Evolutionary conservation across 2,797 vertebrate species (phyloP).

Genomic region (Ptychadena robeensis): DNA sequence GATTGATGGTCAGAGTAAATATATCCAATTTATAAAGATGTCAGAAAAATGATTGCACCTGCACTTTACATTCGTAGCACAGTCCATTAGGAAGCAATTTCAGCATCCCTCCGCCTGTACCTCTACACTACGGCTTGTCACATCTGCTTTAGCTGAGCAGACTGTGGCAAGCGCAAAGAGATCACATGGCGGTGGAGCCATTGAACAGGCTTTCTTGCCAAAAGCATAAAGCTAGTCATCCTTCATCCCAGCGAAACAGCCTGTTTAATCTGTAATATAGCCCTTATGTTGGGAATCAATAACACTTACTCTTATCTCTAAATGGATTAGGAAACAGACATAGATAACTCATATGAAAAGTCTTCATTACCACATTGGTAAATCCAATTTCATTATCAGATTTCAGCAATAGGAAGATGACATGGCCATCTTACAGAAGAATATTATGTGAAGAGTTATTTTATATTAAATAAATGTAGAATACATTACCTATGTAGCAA

Average conservation of each 20-base stretch:
- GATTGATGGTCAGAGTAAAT: constrained; percentile 2
- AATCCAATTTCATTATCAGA: constrained; percentile 1
- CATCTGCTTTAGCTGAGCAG: constrained; percentile 31
- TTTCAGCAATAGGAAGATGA: not conserved
- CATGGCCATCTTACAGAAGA: not conserved
- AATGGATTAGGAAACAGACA: constrained; percentile 30
- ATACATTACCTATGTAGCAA: not conserved
- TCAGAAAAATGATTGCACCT: constrained; percentile 29
- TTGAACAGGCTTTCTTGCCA: constrained; percentile 19
- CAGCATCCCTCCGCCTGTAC: not conserved
- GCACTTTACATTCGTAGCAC: constrained; percentile 15
- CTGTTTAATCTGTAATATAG: constrained; percentile 20
- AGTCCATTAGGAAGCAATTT: constrained; percentile 39
- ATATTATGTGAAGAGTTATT: not conserved
- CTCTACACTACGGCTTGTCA: constrained; percentile 23
- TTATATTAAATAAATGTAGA: not conserved
- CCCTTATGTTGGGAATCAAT: constrained; percentile 23
- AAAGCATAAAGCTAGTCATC: constrained; percentile 16
- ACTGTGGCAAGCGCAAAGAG: constrained; percentile 6
- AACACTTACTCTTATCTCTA: constrained; percentile 31
- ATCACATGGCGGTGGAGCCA: constrained; percentile 1
- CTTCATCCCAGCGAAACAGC: constrained; percentile 14
- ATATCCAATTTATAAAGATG: constrained; percentile 44
- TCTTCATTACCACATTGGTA: not conserved
- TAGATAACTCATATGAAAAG: not conserved